Evolutionary conservation across 2,888 invertebrate genomes (phyloP), one percentile per base, ranked within the genome.

Genomic region (Pheosia gnoma): DNA sequence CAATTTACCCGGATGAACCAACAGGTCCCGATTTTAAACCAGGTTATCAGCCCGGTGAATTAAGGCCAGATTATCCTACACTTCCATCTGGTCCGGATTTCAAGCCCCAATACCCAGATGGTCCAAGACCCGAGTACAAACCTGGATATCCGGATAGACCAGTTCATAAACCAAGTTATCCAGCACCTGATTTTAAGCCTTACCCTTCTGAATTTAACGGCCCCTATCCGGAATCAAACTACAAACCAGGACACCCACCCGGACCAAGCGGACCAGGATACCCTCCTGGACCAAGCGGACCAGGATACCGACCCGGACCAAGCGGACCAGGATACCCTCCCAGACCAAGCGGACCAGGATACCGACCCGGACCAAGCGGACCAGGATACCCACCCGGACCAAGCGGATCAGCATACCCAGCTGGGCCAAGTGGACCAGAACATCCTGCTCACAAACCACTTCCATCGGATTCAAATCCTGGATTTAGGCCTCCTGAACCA

Each of bases 121-220:
- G 56, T 51, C 61, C 61, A 45, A 59, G 62, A n/a, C 68, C 67
- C 1, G 36, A 61, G 7, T 74, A 64, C 6, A 69, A 70, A 59
- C 76, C 82, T n/a, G 70, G 60, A 41, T 65, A 69, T 38, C 74
- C 78, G 0, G 59, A 41, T 49, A 61, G 61, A 13, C 69, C 70
- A 0, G 71, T 56, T 36, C 75, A 66, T 51, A 70, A 67, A 56
- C 81, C 81, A 5, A 78, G 71, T 4, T 75, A 72, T 59, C 75
- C 75, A 3, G 65, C 63, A 57, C 66, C 68, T 52, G 65, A 53
- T 37, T 62, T 51, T 43, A 61, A 56, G 37, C 63, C 65, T 25
- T 45, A 10, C 11, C 47, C 47, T 38, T 59, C 59, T n/a, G 61
- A 55, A 2, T 8, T 37, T 55, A 58, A 58, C 36, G 60, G 63